phyloP scores from a whole-genome alignment of 92 coral and sea anemone species.

The Epizoanthus illoricatus region DNA sequence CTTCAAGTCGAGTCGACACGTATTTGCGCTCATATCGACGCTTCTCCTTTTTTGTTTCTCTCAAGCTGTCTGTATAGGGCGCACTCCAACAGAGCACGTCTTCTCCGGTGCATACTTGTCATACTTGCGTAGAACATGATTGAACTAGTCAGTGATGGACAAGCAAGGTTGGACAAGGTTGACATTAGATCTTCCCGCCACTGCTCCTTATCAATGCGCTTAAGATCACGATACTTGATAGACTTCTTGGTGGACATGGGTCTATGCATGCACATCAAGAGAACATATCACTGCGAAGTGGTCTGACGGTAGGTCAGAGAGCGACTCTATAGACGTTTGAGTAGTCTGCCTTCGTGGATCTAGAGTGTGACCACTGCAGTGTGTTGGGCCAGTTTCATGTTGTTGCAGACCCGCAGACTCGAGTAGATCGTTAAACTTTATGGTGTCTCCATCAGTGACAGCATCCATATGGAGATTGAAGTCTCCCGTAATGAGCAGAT shows the following conservation, averaged over 20 bases:
- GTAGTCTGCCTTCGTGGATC: conserved; percentile 26
- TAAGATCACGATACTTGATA: conserved; percentile 25
- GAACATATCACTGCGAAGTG: conserved; percentile 23
- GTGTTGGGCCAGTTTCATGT: conserved; percentile 32
- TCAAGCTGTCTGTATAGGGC: conserved; percentile 22
- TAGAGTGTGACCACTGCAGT: conserved; percentile 45
- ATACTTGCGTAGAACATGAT: conserved; percentile 11
- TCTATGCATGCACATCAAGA: conserved; percentile 1
- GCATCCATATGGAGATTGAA: conserved; percentile 43
- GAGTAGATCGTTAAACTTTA: conserved; percentile 28
- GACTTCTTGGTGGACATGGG: conserved; percentile 29
- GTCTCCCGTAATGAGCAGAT: conserved; percentile 44
- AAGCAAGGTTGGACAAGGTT: conserved; percentile 1
- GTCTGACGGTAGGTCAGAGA: conserved; percentile 31
- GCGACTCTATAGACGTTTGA: no score
- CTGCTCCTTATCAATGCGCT: conserved; percentile 18
- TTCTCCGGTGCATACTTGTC: conserved; percentile 40
- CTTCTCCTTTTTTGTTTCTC: conserved; percentile 9
- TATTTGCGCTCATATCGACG: conserved; percentile 22
- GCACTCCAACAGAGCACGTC: conserved; percentile 11
- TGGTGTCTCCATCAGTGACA: conserved; percentile 6
- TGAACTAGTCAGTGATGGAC: conserved; percentile 33
- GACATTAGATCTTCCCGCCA: conserved; percentile 14
- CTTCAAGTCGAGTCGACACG: conserved; percentile 10
- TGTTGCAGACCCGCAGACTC: conserved; percentile 40